phyloP scores from a whole-genome alignment of 2,888 invertebrate species.

The Harmothoe impar region DNA sequence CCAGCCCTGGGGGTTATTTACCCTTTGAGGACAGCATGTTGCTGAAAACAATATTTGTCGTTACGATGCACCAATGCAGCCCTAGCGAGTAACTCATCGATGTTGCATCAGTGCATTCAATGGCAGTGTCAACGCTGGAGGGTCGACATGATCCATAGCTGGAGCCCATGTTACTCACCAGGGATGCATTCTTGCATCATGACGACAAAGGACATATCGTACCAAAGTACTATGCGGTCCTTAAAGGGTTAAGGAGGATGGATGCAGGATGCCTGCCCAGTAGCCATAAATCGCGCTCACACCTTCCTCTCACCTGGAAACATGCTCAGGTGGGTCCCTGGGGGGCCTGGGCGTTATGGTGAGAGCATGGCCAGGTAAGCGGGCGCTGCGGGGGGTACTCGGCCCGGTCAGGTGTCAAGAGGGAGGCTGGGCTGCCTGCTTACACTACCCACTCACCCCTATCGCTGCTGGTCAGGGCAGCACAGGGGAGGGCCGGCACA shows the following conservation, averaged over 20 bases:
- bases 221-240: no score
- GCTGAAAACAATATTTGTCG: no score
- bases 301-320: conserved; percentile 27
- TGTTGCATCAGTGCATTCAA: no score
- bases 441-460: conserved; percentile 43
- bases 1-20: not conserved
- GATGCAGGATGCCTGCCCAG: not conserved
- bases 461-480: not conserved
- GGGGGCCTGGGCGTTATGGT: not conserved
- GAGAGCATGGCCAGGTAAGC: not conserved
- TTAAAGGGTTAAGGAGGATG: not conserved
- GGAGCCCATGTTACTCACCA: no score
- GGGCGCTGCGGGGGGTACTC: not conserved
- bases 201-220: no score
- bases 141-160: no score
- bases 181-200: no score
- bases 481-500: not conserved
- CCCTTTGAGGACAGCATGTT: no score
- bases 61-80: no score
- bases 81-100: no score
- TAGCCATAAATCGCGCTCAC: not conserved
- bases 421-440: not conserved
- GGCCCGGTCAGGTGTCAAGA: conserved; percentile 42
- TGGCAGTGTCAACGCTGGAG: not conserved
- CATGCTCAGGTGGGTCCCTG: conserved; percentile 21